Evolutionary conservation across 2,797 vertebrate genomes (phyloP), one percentile per base, ranked within the genome.

Genomic region (Argyrosomus regius): DNA sequence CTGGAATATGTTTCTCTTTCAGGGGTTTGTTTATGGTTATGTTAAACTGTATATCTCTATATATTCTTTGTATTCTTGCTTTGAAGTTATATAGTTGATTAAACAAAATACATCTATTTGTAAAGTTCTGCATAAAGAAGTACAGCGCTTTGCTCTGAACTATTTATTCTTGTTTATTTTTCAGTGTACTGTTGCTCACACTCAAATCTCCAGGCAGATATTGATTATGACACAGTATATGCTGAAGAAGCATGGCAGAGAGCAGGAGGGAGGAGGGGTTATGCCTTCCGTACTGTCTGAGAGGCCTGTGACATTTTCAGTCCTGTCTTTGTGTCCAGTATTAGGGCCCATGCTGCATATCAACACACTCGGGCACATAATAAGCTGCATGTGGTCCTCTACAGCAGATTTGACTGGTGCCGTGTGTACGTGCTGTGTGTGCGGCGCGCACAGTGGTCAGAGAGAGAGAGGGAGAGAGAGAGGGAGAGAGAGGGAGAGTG

Each of bases 261-360:
- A 18, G 20, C 12, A 24, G 24, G 10, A 43, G 45, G 13, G 57
- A 60, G 58, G 48, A 58, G 43, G 41, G 60, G 16, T 57, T 71
- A n/a, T 75, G 60, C 14, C 45, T 65, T 75, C 75, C 59, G 17
- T 80, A 66, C 75, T 54, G 68, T 78, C 77, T 85, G 43, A 61
- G 87, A 88, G 91, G 90, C 92, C 92, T 81, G 83, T 85, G 89
- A 90, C 88, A 87, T 92, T 91, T 89, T 46, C 86, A 83, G 70
- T 72, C 72, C 61, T 24, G 78, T 84, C 78, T 91, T 92, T 91
- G 83, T 91, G 86, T 89, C 78, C 75, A 67, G 74, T 70, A 26
- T 82, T 66, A 77, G 78, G 84, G 83, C 82, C 85, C 72, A 68
- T 65, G 75, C 82, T 93, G 83, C 85, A 91, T 87, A 88, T 89